Percentiles rank a stretch among this genome's conserved stretches.
These are phyloP conservation scores for Loris lydekkerianus DNA, from an alignment of 2,797 vertebrate species.

Conservation along the genomic window DNA sequence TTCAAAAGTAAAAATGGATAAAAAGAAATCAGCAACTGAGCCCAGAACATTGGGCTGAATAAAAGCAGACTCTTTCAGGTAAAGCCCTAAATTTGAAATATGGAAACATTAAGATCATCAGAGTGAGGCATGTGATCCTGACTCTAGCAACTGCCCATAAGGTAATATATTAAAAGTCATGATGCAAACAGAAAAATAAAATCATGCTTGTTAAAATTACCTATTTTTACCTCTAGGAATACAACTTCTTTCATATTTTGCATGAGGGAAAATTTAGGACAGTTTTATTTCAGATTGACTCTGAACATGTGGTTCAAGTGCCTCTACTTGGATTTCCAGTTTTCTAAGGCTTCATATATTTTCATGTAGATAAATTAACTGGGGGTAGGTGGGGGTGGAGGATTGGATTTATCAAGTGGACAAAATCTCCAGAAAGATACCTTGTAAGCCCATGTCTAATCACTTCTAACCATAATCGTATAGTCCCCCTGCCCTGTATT, in stretches of 20 bases:
- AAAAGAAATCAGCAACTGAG: conserved; percentile 31
- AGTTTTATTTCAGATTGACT: not conserved
- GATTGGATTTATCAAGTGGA: not conserved
- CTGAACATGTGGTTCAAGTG: not conserved
- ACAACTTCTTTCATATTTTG: conserved; percentile 1
- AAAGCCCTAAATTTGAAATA: not conserved
- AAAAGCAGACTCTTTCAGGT: not conserved
- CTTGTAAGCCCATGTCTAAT: not conserved
- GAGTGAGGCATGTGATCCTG: not conserved
- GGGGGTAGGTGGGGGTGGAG: not conserved
- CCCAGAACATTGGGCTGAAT: not conserved
- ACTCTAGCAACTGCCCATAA: not conserved
- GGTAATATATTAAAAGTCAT: conserved; percentile 2
- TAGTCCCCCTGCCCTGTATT: not conserved
- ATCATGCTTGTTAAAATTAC: conserved; percentile 4
- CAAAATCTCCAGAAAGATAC: not conserved
- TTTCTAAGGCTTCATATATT: not conserved
- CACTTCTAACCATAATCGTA: not conserved
- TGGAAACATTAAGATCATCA: not conserved
- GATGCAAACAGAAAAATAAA: conserved; percentile 51
- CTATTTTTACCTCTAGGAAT: conserved; percentile 18
- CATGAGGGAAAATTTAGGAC: not conserved
- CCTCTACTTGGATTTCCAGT: not conserved
- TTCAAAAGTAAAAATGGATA: conserved; percentile 44
- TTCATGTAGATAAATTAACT: not conserved